phyloP scores from a whole-genome alignment of 2,888 invertebrate species.

The Hymenopus coronatus region DNA sequence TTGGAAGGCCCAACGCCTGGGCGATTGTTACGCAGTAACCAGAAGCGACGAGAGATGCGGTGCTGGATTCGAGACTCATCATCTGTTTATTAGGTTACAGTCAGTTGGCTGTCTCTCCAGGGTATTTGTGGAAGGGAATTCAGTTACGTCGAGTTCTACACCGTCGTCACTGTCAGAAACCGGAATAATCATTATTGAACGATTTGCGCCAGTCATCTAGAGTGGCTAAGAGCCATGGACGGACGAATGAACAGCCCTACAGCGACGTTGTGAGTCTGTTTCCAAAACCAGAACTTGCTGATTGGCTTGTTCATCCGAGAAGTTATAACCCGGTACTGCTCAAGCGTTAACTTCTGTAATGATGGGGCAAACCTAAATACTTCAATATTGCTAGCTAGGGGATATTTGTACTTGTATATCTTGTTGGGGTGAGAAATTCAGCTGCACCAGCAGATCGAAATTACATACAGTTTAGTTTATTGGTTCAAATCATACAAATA shows the following conservation, averaged over 20 bases:
- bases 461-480: too few relatives aligned
- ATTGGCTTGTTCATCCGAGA: not conserved
- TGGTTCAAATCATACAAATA: too few relatives aligned
- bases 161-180: slow-evolving; percentile 10
- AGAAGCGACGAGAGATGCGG: not conserved
- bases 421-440: too few relatives aligned
- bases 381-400: not conserved
- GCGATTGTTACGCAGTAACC: not conserved
- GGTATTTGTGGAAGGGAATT: slow-evolving; percentile 2
- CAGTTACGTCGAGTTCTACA: not conserved
- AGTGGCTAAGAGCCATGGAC: slow-evolving; percentile 2
- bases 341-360: not conserved
- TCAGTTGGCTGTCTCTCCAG: not conserved
- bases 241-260: not conserved
- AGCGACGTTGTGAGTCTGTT: not conserved
- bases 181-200: slow-evolving; percentile 25
- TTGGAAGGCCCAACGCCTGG: not conserved
- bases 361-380: not conserved
- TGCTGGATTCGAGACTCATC: not conserved
- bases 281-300: not conserved
- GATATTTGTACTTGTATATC: not conserved
- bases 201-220: slow-evolving; percentile 18
- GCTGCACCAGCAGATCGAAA: too few relatives aligned
- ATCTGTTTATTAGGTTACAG: slow-evolving; percentile 24
- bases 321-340: not conserved